Base-by-base conservation (phyloP, 2,113 vertebrate species). In the Sturnus vulgaris region DNA sequence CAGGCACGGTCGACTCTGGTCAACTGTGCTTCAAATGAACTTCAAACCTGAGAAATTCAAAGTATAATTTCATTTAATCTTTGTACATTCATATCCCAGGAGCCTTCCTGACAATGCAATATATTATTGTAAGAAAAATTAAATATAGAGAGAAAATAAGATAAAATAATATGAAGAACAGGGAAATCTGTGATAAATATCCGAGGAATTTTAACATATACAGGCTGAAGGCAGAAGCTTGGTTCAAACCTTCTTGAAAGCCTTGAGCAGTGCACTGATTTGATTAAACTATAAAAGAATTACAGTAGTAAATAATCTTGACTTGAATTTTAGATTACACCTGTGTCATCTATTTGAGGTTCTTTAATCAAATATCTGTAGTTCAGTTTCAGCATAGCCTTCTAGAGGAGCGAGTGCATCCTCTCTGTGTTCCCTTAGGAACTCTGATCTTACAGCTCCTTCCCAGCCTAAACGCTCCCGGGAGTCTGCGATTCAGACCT, bases 1-100 rank as follows among this genome's bases (percentile, higher is more conserved):
- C 72, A 96, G 96, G 91, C 92, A 88, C 55, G 28, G 52, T 64
- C 35, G 4, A 24, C 93, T 90, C 97, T 89, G 96, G 95, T 97
- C 91, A 95, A 87, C 90, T 90, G 92, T 61, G 33, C 71, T 66
- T 79, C 86, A 89, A 68, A 88, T 82, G 82, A 69, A 65, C 89
- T 96, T 93, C 73, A 90, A 77, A 85, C 16, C 82, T 16, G 68
- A 94, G 88, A 84, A 71, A 92, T 44, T 81, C 40, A n/a, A 89
- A 64, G 72, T 11, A 13, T 14, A 7, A 71, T 66, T 86, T 42
- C 33, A 12, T 82, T 82, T 57, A 55, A 69, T 93, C 55, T 23
- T 11, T 28, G 27, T 44, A 37, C 89, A 83, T 70, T 47, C n/a
- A 44, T 46, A 81, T 82, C 94, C 82, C 56, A 7, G 27, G 59